Percentiles rank a stretch among this genome's conserved stretches.
Conservation (phyloP, 2,888 invertebrate species). For the Gari tellinella region DNA sequence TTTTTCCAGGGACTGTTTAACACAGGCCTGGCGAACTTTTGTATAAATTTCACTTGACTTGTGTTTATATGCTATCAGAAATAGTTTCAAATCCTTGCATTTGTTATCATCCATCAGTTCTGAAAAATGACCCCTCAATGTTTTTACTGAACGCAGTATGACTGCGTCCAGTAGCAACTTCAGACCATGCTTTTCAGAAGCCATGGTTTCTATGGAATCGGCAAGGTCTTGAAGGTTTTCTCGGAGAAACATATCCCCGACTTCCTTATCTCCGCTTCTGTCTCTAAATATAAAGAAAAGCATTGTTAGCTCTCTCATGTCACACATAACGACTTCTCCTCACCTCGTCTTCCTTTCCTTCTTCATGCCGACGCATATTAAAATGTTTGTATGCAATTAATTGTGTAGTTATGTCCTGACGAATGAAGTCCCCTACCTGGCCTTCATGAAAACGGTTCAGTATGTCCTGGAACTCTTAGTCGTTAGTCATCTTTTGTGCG, state of each 20-base stretch:
- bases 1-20: conserved; percentile 4
- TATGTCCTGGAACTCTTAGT: too few relatives aligned
- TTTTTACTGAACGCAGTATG: conserved; percentile 4
- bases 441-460: too few relatives aligned
- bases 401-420: too few relatives aligned
- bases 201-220: conserved; percentile 1
- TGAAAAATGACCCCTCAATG: neutral
- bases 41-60: conserved; percentile 1
- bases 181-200: neutral
- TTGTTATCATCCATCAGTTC: neutral
- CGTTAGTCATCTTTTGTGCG: too few relatives aligned
- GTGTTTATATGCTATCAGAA: conserved; percentile 1
- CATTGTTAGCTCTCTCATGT: conserved; percentile 7
- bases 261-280: neutral
- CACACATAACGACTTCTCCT: conserved; percentile 3
- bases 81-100: conserved; percentile 1
- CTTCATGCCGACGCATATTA: too few relatives aligned
- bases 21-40: neutral
- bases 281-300: neutral
- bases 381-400: too few relatives aligned
- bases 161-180: neutral
- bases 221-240: conserved; percentile 2
- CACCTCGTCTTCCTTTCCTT: too few relatives aligned
- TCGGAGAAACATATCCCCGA: neutral
- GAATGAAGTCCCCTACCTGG: too few relatives aligned